Evolutionary conservation across 1,140 invertebrate genomes (phyloP).

Genomic region (Cataglyphis hispanica): DNA sequence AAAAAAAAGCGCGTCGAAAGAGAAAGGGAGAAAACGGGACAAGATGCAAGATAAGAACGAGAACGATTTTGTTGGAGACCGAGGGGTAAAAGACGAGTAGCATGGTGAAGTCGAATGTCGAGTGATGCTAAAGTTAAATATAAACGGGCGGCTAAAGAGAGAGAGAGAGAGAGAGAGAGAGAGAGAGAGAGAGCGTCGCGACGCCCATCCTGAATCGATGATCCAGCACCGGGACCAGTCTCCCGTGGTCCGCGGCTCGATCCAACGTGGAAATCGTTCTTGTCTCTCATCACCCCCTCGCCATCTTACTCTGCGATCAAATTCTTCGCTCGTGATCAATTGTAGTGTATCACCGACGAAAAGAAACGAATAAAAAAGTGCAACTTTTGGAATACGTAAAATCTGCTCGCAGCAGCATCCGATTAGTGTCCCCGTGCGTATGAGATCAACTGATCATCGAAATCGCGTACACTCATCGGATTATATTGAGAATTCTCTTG

Average conservation of each 20-base stretch:
- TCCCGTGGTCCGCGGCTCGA: conserved; percentile 81
- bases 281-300: not conserved
- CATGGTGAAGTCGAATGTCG: conserved; percentile 82
- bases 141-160: conserved; percentile 77
- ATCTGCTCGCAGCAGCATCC: not conserved
- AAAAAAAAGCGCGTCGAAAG: conserved; percentile 41
- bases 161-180: conserved; percentile 17
- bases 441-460: not conserved
- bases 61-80: conserved; percentile 60
- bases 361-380: conserved; percentile 46
- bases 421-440: not conserved
- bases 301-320: conserved; percentile 28
- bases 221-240: conserved; percentile 82
- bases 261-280: conserved; percentile 70
- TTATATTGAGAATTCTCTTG: not conserved
- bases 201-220: conserved; percentile 83
- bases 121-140: conserved; percentile 87
- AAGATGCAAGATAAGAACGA: conserved; percentile 59
- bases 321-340: conserved; percentile 3
- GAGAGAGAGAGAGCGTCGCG: conserved; percentile 69
- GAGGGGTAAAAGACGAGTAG: conserved; percentile 54
- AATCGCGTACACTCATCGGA: not conserved
- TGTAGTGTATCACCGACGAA: conserved; percentile 23
- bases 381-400: not conserved
- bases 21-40: conserved; percentile 58